These are phyloP conservation scores for Phalacrocorax carbo DNA, from an alignment of 2,113 vertebrate species.

Conservation along the genomic window DNA sequence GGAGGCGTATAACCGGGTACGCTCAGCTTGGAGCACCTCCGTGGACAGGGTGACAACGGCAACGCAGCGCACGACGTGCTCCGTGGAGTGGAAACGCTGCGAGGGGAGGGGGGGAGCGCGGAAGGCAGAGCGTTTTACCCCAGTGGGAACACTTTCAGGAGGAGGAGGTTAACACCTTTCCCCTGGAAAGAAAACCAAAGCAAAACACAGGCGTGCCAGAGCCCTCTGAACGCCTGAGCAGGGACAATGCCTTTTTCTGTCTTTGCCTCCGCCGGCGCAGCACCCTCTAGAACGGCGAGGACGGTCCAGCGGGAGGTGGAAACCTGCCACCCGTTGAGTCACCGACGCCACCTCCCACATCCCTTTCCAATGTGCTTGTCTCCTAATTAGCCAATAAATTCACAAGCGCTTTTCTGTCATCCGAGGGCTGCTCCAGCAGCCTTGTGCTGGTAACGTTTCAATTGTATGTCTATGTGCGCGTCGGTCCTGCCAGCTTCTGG, in stretches of 20 bases:
- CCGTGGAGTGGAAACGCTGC: not conserved
- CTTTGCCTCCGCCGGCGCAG: rapidly evolving
- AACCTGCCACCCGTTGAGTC: constrained; percentile 16
- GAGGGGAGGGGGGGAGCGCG: not conserved
- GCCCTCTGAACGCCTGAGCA: not conserved
- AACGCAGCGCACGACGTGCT: rapidly evolving
- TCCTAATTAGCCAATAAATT: constrained; percentile 43
- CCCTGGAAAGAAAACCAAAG: not conserved
- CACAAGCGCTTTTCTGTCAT: constrained; percentile 18
- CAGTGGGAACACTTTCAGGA: not conserved
- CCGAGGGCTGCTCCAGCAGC: not conserved
- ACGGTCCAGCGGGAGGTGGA: not conserved
- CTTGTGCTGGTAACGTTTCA: not conserved
- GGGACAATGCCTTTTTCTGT: constrained; percentile 13
- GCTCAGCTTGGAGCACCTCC: not conserved
- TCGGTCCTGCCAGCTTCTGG: constrained; percentile 7
- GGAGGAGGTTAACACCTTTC: constrained; percentile 1
- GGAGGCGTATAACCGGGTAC: not conserved
- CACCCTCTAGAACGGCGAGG: not conserved
- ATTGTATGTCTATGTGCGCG: not conserved
- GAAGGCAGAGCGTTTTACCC: not conserved
- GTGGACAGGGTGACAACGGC: rapidly evolving
- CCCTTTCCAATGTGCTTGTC: not conserved
- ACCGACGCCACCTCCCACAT: not conserved
- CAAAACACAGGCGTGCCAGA: not conserved